Percentiles rank a stretch among this genome's conserved stretches.
These are phyloP conservation scores for Sylvia borin DNA, from an alignment of 2,797 vertebrate species.

Conservation along the genomic window DNA sequence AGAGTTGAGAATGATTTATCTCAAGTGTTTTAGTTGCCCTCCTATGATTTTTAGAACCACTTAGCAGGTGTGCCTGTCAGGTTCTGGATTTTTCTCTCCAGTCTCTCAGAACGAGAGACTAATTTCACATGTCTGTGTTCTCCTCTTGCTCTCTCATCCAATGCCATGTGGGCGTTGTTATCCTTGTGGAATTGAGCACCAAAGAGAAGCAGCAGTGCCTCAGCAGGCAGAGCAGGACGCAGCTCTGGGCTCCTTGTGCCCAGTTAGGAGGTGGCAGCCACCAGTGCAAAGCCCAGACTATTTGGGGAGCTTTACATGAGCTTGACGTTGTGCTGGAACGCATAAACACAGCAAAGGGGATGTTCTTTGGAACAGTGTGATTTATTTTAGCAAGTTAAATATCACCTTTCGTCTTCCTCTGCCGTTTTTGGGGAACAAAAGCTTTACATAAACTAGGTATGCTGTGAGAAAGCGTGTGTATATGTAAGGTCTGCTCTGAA, in stretches of 20 bases:
- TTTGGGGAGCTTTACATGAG: not conserved
- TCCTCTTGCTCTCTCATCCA: not conserved
- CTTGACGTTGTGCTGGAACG: not conserved
- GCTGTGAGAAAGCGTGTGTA: not conserved
- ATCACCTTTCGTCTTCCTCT: not conserved
- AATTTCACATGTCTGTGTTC: accelerated
- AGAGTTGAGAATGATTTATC: not conserved
- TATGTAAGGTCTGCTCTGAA: not conserved
- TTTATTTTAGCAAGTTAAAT: not conserved
- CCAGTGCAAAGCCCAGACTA: accelerated
- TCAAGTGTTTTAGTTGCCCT: not conserved
- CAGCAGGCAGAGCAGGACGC: not conserved
- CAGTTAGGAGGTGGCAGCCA: accelerated
- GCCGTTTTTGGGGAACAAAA: not conserved
- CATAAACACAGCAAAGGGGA: not conserved
- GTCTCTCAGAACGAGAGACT: not conserved
- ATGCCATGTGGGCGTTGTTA: accelerated
- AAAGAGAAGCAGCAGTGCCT: not conserved
- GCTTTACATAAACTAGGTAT: not conserved
- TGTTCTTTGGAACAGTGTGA: not conserved
- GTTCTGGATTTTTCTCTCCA: not conserved
- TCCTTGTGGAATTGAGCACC: not conserved
- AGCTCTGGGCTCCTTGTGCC: not conserved
- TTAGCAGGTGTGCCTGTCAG: not conserved
- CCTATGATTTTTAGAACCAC: not conserved